These are phyloP conservation scores for Thereva unica DNA, from an alignment of 2,888 invertebrate species.

Conservation along the genomic window DNA sequence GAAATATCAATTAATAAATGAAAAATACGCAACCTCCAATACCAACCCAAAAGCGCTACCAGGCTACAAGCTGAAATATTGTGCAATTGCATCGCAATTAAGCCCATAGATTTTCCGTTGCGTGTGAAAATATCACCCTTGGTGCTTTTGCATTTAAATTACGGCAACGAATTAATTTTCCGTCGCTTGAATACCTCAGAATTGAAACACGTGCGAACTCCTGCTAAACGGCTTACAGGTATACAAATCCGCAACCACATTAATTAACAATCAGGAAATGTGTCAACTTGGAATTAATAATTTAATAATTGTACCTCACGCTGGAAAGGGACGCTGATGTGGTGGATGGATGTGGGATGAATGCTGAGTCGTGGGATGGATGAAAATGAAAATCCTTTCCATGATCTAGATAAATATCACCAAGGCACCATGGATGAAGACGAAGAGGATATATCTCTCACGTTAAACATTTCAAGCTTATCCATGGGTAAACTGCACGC, in stretches of 20 bases:
- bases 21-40: no score
- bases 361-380: background rate
- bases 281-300: slow-evolving; percentile 30
- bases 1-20: no score
- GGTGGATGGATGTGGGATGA: background rate
- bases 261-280: slow-evolving; percentile 32
- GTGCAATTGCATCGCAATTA: no score
- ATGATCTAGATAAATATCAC: no score
- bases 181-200: slow-evolving; percentile 13
- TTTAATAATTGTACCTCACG: slow-evolving; percentile 21
- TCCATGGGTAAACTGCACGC: slow-evolving; percentile 11
- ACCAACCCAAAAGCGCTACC: no score
- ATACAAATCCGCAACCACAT: slow-evolving; percentile 30
- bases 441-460: no score
- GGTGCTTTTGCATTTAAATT: slow-evolving; percentile 9
- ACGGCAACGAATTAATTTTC: slow-evolving; percentile 28
- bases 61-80: no score
- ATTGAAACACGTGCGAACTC: slow-evolving; percentile 16
- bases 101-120: background rate
- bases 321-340: background rate
- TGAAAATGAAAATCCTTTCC: slow-evolving; percentile 5
- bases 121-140: slow-evolving; percentile 9
- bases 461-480: no score
- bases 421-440: no score
- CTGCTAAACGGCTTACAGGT: slow-evolving; percentile 31